These are phyloP conservation scores for Diloba caeruleocephala DNA, from an alignment of 2,888 invertebrate genomes.

Conservation along the genomic window DNA sequence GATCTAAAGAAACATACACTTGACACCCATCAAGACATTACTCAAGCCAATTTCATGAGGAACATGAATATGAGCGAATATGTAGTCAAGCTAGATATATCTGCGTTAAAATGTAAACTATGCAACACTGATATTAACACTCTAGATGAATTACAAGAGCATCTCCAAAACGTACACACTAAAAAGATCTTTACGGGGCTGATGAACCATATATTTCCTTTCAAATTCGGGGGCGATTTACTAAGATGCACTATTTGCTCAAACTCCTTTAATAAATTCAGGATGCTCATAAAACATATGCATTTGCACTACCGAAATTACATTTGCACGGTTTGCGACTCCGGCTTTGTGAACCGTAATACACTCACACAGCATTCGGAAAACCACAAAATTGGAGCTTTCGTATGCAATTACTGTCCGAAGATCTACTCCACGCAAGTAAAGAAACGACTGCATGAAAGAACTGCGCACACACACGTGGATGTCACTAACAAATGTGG, in stretches of 20 bases:
- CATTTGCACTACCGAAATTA: constrained; percentile 65
- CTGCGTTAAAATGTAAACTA: constrained; percentile 47
- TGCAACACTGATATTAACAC: constrained; percentile 38
- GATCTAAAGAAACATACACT: constrained; percentile 66
- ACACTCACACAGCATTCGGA: constrained; percentile 47
- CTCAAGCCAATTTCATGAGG: constrained; percentile 59
- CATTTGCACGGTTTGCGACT: constrained; percentile 57
- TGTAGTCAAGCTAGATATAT: constrained; percentile 69
- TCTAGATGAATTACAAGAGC: constrained; percentile 49
- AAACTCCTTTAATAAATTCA: constrained; percentile 37
- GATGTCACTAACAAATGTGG: constrained; percentile 56
- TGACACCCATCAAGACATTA: constrained; percentile 52
- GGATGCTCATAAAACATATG: constrained; percentile 63
- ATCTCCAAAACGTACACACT: constrained; percentile 47
- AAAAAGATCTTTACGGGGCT: constrained; percentile 55
- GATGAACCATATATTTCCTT: constrained; percentile 65
- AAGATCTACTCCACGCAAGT: constrained; percentile 73
- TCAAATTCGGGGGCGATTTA: constrained; percentile 60
- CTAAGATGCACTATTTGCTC: constrained; percentile 38
- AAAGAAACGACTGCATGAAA: constrained; percentile 75
- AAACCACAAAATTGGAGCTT: constrained; percentile 59
- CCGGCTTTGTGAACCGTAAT: constrained; percentile 61
- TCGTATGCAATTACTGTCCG: constrained; percentile 71
- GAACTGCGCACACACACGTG: constrained; percentile 51
- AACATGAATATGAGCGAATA: constrained; percentile 61